phyloP scores from a whole-genome alignment of 1,140 invertebrate species.

The Lamellibrachia luymesi region DNA sequence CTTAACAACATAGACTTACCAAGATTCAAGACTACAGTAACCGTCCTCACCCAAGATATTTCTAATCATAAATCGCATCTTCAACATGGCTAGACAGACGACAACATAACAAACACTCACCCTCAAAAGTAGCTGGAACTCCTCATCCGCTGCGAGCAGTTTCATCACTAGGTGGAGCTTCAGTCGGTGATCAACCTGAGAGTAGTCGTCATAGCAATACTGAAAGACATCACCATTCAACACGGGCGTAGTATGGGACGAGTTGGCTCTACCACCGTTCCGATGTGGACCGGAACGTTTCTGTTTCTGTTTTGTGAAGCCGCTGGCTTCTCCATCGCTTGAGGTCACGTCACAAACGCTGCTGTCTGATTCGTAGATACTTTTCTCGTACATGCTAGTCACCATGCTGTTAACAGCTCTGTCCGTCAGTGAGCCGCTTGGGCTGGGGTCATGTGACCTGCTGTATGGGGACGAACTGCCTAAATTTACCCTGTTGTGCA shows the following conservation, averaged over 20 bases:
- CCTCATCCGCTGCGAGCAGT: not conserved
- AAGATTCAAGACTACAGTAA: no score
- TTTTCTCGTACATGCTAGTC: not conserved
- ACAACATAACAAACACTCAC: not conserved
- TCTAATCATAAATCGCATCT: no score
- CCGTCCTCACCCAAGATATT: no score
- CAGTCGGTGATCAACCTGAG: not conserved
- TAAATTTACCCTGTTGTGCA: not conserved
- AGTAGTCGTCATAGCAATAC: not conserved
- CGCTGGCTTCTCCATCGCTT: not conserved
- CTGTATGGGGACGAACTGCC: not conserved
- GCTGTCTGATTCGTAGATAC: not conserved
- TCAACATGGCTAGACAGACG: no score
- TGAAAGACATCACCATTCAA: not conserved
- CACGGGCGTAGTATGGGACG: not conserved
- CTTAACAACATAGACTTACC: no score
- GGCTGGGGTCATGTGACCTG: not conserved
- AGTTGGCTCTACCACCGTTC: not conserved
- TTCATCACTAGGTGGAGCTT: not conserved
- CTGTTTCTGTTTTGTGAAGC: not conserved
- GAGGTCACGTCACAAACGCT: not conserved
- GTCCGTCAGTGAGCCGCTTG: not conserved
- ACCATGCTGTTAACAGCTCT: not conserved
- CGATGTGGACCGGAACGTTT: not conserved
- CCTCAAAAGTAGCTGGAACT: not conserved